Evolutionary conservation across 1,140 invertebrate species (phyloP).

Genomic region (Magallana angulata): DNA sequence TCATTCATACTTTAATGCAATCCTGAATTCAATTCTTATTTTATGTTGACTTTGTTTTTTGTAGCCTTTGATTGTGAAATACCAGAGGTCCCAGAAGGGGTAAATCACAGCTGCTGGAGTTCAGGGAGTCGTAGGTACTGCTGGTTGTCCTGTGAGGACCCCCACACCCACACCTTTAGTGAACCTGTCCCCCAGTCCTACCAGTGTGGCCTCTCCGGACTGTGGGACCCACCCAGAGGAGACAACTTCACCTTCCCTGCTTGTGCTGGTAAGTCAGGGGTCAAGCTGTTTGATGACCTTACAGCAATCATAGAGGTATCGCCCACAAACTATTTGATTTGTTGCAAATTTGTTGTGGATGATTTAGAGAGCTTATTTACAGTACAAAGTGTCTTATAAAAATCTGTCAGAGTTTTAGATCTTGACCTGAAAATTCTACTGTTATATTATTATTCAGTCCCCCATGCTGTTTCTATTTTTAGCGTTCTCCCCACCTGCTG

Average conservation of each 20-base stretch:
- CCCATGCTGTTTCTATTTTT: background rate
- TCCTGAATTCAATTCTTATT: no score
- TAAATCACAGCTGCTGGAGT: constrained; percentile 50
- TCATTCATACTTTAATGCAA: no score
- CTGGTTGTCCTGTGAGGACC: constrained; percentile 57
- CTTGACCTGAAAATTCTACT: no score
- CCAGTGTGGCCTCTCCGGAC: constrained; percentile 66
- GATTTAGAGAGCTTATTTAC: no score
- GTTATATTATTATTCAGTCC: no score
- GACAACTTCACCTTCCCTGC: constrained; percentile 63
- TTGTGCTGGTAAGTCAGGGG: constrained; percentile 62
- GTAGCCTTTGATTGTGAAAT: constrained; percentile 63
- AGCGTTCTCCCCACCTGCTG: constrained; percentile 43
- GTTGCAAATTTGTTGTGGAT: no score
- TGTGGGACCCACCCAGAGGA: constrained; percentile 67
- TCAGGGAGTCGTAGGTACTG: constrained; percentile 63
- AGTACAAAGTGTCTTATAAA: no score
- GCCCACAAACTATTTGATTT: no score
- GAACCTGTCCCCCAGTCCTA: constrained; percentile 64
- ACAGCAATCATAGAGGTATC: no score
- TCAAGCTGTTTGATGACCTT: no score
- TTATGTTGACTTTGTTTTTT: background rate
- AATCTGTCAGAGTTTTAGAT: no score
- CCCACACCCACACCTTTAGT: constrained; percentile 54
- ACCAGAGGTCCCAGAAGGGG: constrained; percentile 60